Percentiles rank a stretch among this genome's conserved stretches.
Evolutionary conservation across 2,888 invertebrate genomes (phyloP).

Genomic region (Hyposoter dolosus): DNA sequence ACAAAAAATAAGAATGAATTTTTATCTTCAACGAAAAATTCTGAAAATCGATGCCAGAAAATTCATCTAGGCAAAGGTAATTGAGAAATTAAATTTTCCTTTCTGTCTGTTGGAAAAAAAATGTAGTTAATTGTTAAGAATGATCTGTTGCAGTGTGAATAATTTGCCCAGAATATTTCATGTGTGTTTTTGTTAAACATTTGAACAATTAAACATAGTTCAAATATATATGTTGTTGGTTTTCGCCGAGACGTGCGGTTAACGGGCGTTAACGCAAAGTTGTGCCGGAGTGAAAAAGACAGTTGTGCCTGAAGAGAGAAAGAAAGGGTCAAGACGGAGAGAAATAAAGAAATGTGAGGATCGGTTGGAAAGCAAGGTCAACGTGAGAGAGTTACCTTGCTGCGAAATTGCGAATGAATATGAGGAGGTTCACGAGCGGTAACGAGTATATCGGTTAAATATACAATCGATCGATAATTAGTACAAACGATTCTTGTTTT

Average conservation of each 20-base stretch:
- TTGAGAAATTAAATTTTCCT: slow-evolving; percentile 8
- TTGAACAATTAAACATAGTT: background rate
- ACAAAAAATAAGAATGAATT: background rate
- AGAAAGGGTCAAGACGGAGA: slow-evolving; percentile 9
- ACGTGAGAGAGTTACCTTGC: slow-evolving; percentile 7
- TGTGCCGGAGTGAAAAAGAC: slow-evolving; percentile 22
- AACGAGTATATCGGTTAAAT: slow-evolving; percentile 17
- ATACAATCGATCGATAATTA: background rate
- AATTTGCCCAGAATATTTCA: background rate
- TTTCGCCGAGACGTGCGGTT: slow-evolving; percentile 15
- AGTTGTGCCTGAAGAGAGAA: slow-evolving; percentile 39
- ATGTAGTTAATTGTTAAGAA: slow-evolving; percentile 2
- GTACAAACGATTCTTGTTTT: background rate
- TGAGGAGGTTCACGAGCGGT: slow-evolving; percentile 22
- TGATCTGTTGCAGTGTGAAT: slow-evolving; percentile 9
- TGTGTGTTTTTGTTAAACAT: slow-evolving; percentile 17
- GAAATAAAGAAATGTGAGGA: slow-evolving; percentile 1
- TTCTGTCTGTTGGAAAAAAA: background rate
- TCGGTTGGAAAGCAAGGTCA: slow-evolving; percentile 29
- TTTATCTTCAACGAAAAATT: too few relatives aligned
- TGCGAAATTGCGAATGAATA: slow-evolving; percentile 3
- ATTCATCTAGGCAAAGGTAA: background rate
- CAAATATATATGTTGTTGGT: background rate
- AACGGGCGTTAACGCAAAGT: background rate
- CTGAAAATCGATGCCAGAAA: background rate